A percentile compares a stretch with the other conserved stretches of the same genome.
Conservation (phyloP, 1,140 invertebrate genomes). For the Melipona quadrifasciata region DNA sequence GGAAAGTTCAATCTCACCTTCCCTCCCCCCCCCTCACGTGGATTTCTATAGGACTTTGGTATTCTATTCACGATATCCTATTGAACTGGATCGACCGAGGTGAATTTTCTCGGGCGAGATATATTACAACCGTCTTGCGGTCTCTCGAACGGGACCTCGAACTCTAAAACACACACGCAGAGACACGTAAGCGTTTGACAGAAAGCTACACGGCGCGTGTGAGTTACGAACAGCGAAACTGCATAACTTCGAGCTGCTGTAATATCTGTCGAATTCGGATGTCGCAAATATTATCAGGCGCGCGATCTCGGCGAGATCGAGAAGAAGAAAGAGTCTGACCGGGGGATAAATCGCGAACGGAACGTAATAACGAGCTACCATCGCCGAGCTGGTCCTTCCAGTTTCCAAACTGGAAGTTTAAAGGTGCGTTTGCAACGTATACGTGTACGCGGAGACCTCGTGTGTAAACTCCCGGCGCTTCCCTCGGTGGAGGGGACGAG, state of each 20-base stretch:
- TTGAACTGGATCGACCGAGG: not conserved
- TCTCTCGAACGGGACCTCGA: not conserved
- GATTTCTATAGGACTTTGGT: not conserved
- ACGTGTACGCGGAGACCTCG: constrained; percentile 1
- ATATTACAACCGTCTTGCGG: not conserved
- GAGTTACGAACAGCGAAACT: too few relatives aligned
- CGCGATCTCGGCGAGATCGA: too few relatives aligned
- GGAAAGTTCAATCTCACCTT: not conserved
- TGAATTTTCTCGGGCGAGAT: not conserved
- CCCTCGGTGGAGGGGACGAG: not conserved
- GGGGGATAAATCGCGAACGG: not conserved
- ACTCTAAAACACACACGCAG: too few relatives aligned
- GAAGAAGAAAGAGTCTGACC: too few relatives aligned
- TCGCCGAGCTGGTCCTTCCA: constrained; percentile 53
- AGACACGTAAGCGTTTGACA: too few relatives aligned
- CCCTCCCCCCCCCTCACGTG: not conserved
- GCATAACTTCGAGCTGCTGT: too few relatives aligned
- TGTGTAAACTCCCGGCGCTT: constrained; percentile 23
- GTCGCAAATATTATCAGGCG: too few relatives aligned
- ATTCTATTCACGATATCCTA: not conserved
- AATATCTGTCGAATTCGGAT: too few relatives aligned
- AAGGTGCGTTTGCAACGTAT: constrained; percentile 44
- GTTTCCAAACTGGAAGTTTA: not conserved
- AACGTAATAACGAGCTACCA: constrained; percentile 5
- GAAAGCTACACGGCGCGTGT: too few relatives aligned